Evolutionary conservation across 2,888 invertebrate genomes (phyloP), one percentile per base, ranked within the genome.

Genomic region (Theretra japonica): DNA sequence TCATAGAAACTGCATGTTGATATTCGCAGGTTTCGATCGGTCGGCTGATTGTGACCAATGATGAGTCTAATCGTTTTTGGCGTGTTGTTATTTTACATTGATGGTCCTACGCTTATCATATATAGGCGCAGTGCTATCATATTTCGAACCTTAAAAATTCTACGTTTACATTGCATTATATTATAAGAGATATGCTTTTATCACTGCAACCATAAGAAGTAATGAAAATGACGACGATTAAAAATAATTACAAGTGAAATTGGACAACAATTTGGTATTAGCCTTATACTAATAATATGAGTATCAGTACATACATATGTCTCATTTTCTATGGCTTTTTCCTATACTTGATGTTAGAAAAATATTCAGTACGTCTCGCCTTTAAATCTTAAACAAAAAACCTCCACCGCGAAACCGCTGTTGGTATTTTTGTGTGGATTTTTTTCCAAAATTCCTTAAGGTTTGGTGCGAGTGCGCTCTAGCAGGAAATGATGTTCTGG

Each of bases 401-500:
- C 73, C 73, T 79, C 77, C 72, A 79, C 78, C 74, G 80, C 75
- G 79, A 75, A 75, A 74, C 73, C 74, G 73, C 79, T 75, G 79
- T 80, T 76, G 74, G 80, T 83, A 89, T 91, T 89, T 92, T 88
- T 85, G 88, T 83, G 73, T 73, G 73, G 69, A 19, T 75, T 83
- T 89, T 93, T 92, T 90, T 91, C 87, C 82, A 75, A 76, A 79
- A 82, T 83, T 84, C 85, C 85, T 86, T 87, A 86, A 88, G 89
- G 84, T 86, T 85, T 85, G 83, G 85, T 84, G 88, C 88, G 83
- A 86, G 86, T 86, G 88, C 86, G 90, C 82, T 94, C 93, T 93
- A 89, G 93, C 94, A 94, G 94, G 94, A 94, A 94, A 94, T 93
- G 94, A 93, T 86, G 90, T 83, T 85, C 83, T 83, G 92, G 94